A percentile compares a stretch with the other conserved stretches of the same genome.
Evolutionary conservation across 2,888 invertebrate species (phyloP).

Genomic region (Tuta absoluta): DNA sequence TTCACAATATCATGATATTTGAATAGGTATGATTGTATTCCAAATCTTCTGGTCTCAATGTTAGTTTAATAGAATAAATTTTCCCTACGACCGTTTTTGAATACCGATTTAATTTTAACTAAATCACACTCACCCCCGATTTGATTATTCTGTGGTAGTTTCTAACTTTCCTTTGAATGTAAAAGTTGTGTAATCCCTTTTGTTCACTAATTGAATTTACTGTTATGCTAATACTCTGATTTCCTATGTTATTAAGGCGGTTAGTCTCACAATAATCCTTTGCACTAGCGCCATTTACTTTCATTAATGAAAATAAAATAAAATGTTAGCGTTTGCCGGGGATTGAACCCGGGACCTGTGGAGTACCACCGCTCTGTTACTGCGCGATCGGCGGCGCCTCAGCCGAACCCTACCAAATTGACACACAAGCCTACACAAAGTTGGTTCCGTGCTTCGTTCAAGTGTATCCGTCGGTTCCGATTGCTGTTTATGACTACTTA

Average conservation of each 20-base stretch:
- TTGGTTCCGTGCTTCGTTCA: too few relatives aligned
- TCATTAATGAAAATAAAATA: too few relatives aligned
- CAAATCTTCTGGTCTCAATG: constrained; percentile 13
- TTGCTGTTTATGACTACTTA: too few relatives aligned
- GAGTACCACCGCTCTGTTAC: too few relatives aligned
- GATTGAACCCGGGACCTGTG: too few relatives aligned
- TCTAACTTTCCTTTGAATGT: constrained; percentile 78
- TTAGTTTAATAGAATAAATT: constrained; percentile 29
- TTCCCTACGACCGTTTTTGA: constrained; percentile 45
- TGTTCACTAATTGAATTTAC: constrained; percentile 81
- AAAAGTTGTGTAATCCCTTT: constrained; percentile 82
- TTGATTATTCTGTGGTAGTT: constrained; percentile 78
- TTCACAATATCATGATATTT: constrained; percentile 4
- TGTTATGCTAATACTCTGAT: constrained; percentile 82
- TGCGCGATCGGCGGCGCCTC: too few relatives aligned
- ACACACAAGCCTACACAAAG: too few relatives aligned
- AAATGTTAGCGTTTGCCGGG: too few relatives aligned
- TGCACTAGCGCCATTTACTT: neutral
- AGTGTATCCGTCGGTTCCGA: too few relatives aligned
- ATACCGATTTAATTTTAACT: constrained; percentile 66
- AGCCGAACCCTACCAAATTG: too few relatives aligned
- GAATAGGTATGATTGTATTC: constrained; percentile 10
- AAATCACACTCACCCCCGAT: constrained; percentile 69
- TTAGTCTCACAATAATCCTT: neutral
- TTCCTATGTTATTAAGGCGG: constrained; percentile 78